phyloP scores from a whole-genome alignment of 1,140 invertebrate species.

The Drosophila simulans region DNA sequence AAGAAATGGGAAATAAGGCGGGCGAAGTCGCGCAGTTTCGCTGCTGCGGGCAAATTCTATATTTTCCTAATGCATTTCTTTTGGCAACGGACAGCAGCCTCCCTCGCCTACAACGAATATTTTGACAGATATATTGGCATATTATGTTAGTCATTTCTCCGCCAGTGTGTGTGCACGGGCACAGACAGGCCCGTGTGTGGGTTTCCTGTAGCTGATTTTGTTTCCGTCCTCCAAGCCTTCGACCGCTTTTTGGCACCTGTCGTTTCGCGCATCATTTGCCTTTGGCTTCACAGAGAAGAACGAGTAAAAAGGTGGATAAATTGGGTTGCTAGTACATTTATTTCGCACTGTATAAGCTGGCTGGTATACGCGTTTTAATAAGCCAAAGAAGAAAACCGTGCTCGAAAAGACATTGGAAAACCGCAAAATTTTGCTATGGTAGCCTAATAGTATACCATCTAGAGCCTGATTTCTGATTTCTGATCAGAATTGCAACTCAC shows the following conservation, averaged over 20 bases:
- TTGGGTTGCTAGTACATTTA: too few species aligned
- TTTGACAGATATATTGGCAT: conserved; percentile 63
- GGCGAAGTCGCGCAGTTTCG: background rate
- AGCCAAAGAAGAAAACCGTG: too few species aligned
- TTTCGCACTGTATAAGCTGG: too few species aligned
- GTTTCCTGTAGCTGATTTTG: conserved; percentile 68
- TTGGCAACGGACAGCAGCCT: conserved; percentile 3
- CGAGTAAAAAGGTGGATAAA: too few species aligned
- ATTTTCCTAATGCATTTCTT: conserved; percentile 70
- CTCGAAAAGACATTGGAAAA: too few species aligned
- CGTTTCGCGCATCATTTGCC: conserved; percentile 21
- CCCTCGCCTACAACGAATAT: conserved; percentile 27
- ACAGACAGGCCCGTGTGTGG: conserved; percentile 5
- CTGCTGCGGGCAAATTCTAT: conserved; percentile 28
- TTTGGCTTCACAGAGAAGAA: too few species aligned
- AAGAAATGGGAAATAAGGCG: background rate
- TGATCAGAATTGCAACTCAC: too few species aligned
- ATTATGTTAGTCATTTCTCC: conserved; percentile 8
- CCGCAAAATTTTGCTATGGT: background rate
- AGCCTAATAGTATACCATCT: too few species aligned
- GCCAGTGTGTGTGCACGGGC: conserved; percentile 3
- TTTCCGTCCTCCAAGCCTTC: conserved; percentile 38
- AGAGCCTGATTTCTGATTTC: too few species aligned
- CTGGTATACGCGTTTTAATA: too few species aligned
- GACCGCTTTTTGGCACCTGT: conserved; percentile 33